Evolutionary conservation across 2,888 invertebrate species (phyloP), one percentile per base, ranked within the genome.

Genomic region (Psylliodes chrysocephalus): DNA sequence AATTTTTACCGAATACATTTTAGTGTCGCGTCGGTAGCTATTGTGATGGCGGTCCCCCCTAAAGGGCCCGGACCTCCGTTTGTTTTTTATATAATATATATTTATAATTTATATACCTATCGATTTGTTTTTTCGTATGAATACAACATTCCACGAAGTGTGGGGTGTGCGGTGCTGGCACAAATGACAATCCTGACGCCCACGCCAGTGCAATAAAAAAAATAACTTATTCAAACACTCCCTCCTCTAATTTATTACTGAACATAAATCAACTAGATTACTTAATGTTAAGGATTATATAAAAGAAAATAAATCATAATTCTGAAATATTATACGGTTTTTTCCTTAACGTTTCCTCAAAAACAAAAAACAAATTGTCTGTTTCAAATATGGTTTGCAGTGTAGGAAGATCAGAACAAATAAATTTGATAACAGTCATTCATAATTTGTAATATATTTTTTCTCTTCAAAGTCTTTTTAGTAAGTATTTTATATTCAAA

Each of bases 91-190:
- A 78, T 79, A 75, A 55, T 55, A 73, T 75, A 78, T 79, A 80
- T 82, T 81, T 82, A 81, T 82, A 81, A 81, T 81, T 81, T 82
- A 81, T 81, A 81, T 79, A 79, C 77, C 76, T 69, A 78, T 78
- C 78, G 77, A 78, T 79, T 75, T 71, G 72, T 79, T 80, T 80
- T n/a, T 79, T 42, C 76, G 75, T 77, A 76, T 77, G 73, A n/a
- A 76, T 74, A 46, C 38, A 73, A 78, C 78, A 78, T 79, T 78
- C 78, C 78, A 78, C 78, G 53, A 71, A 69, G 70, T 76, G 81
- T 81, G 81, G 81, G 76, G 81, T 81, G 81, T 81, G 79, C 63
- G 69, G 70, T 74, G 79, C 78, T 76, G 79, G 78, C 78, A 79
- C 77, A 76, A 77, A 74, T 72, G 80, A 81, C 80, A 79, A 80